These are phyloP conservation scores for Sylvia atricapilla DNA, from an alignment of 2,113 vertebrate species.

Conservation along the genomic window DNA sequence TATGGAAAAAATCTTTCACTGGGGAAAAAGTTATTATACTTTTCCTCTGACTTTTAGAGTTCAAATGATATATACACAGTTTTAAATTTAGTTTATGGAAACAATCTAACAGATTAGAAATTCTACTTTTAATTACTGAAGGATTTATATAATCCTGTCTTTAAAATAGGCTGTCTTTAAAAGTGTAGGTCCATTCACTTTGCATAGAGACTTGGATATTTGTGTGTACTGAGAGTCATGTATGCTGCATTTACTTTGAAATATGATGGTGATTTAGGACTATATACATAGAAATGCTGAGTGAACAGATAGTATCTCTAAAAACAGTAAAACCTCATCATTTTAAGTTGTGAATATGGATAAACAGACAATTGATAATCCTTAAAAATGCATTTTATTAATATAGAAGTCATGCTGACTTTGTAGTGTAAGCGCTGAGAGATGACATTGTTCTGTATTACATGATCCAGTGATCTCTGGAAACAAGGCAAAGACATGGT, in stretches of 20 bases:
- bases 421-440: background rate
- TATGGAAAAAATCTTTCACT: background rate
- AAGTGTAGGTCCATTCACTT: background rate
- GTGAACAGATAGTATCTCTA: background rate
- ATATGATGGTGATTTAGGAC: background rate
- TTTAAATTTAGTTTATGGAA: background rate
- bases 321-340: background rate
- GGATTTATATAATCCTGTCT: background rate
- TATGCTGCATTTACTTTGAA: background rate
- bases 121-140: background rate
- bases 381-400: background rate
- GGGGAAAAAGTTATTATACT: background rate
- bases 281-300: background rate
- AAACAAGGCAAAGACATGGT: background rate
- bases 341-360: background rate
- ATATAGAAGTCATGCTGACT: background rate
- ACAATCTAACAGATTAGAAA: background rate
- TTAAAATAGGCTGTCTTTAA: background rate
- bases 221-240: rapidly evolving
- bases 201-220: background rate
- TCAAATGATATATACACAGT: background rate
- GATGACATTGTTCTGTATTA: background rate
- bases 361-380: background rate
- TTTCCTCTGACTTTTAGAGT: background rate
- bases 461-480: background rate